A percentile compares a stretch with the other conserved stretches of the same genome.
Conservation (phyloP, 2,888 invertebrate genomes). For the Ernsta delagoae region DNA sequence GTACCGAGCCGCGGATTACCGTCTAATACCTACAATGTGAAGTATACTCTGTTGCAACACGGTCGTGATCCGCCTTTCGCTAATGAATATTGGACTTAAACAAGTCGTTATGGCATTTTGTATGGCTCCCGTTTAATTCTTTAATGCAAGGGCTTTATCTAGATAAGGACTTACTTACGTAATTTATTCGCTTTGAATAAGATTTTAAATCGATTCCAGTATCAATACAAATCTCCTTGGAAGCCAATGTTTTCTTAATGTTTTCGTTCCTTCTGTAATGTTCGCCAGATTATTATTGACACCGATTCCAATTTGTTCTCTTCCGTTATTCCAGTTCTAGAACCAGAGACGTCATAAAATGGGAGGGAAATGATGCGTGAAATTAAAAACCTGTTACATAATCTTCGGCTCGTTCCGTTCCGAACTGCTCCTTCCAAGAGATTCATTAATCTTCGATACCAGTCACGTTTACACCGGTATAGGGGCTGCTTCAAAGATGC, state of each 20-base stretch:
- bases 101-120: constrained; percentile 46
- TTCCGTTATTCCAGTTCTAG: constrained; percentile 30
- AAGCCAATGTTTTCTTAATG: constrained; percentile 13
- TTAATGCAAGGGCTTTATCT: neutral
- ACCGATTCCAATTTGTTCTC: constrained; percentile 32
- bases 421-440: constrained; percentile 35
- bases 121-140: neutral
- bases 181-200: neutral
- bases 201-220: neutral
- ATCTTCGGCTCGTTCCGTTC: constrained; percentile 30
- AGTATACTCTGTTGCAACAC: constrained; percentile 41
- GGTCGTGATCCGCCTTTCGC: constrained; percentile 44
- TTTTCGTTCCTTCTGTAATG: constrained; percentile 13
- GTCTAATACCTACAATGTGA: constrained; percentile 42
- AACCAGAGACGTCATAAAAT: constrained; percentile 36
- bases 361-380: constrained; percentile 33
- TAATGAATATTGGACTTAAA: constrained; percentile 50
- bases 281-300: constrained; percentile 32
- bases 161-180: constrained; percentile 6
- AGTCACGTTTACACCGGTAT: constrained; percentile 24
- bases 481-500: constrained; percentile 10
- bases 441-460: constrained; percentile 44
- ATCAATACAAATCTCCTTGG: constrained; percentile 7
- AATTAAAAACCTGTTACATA: constrained; percentile 38
- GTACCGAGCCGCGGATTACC: constrained; percentile 37